Conservation (phyloP, 2,113 vertebrate species). For the Riparia riparia region DNA sequence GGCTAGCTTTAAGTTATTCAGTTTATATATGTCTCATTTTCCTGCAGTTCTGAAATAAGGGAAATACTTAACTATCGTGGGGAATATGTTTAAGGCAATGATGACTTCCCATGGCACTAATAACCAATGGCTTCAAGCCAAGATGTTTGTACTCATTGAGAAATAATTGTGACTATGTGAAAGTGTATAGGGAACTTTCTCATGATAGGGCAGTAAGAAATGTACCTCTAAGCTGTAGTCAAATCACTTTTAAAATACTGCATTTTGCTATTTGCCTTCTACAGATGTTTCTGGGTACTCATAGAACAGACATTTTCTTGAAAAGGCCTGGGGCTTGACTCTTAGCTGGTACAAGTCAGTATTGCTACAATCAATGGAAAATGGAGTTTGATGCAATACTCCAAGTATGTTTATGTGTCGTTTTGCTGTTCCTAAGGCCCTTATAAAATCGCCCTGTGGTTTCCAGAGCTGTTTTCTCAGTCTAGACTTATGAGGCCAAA, state of each 20-base stretch:
- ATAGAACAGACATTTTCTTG: not conserved
- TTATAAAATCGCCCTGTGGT: not conserved
- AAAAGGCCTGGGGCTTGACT: not conserved
- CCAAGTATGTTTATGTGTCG: not conserved
- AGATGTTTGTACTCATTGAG: not conserved
- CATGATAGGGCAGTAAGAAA: not conserved
- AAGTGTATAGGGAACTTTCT: not conserved
- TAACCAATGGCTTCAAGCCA: constrained; percentile 61
- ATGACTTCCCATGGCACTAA: constrained; percentile 53
- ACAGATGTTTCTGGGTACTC: not conserved
- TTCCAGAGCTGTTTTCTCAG: not conserved
- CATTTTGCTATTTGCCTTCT: not conserved
- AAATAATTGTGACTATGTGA: not conserved
- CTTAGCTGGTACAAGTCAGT: not conserved
- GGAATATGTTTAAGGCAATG: constrained; percentile 47
- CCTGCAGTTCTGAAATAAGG: constrained; percentile 62
- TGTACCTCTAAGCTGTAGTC: not conserved
- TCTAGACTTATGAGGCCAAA: not conserved
- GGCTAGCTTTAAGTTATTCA: constrained; percentile 27
- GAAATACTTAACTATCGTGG: constrained; percentile 61
- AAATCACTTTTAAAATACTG: not conserved
- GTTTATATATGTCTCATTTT: constrained; percentile 64
- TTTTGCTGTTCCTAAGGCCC: constrained; percentile 1
- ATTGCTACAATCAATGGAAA: not conserved
- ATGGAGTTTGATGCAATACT: not conserved